Evolutionary conservation across 2,888 invertebrate species (phyloP), one percentile per base, ranked within the genome.

Genomic region (Chymomyza amoena): DNA sequence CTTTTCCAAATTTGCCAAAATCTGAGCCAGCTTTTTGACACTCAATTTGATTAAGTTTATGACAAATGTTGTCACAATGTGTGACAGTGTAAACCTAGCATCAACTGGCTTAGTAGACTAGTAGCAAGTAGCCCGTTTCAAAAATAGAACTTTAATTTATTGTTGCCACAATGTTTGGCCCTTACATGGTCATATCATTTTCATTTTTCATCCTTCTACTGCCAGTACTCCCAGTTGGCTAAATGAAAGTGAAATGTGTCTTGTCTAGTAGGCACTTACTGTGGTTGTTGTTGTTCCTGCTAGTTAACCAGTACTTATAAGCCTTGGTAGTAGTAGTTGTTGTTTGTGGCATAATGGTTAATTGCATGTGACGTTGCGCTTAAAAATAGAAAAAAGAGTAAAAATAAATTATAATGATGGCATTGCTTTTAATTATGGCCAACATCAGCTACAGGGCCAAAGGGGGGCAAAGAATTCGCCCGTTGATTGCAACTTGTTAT

Each of bases 101-200:
- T 25, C 25, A 25, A 45, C 16, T 61, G 32, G 18, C 39, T 61
- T 15, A 54, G 54, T 61, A 16, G 61, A 20, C 20, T 61, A 39
- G 39, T 61, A 45, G 39, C 13, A 45, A 45, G 13, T 13, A 28
- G 15, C 36, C 36, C 18, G 57, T 64, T 88, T 77, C 87, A 84
- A 84, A 84, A 84, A 84, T 84, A 84, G 84, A 87, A 84, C 82
- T 85, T 84, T 88, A 87, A 84, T 84, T 84, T 84, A 84, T 84
- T 81, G 80, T 88, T 79, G 73, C 84, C 70, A 60, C 32, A 18
- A 61, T 62, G 78, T 72, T 28, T 61, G 56, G 84, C 69, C 87
- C 87, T 75, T 88, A 84, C 80, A 87, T 88, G 84, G 84, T 36
- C 73, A 76, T 81, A 87, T 87, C 82, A 81, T 84, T 84, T 88